Conservation (phyloP, 1,140 invertebrate genomes). For the Catajapyx aquilonaris region DNA sequence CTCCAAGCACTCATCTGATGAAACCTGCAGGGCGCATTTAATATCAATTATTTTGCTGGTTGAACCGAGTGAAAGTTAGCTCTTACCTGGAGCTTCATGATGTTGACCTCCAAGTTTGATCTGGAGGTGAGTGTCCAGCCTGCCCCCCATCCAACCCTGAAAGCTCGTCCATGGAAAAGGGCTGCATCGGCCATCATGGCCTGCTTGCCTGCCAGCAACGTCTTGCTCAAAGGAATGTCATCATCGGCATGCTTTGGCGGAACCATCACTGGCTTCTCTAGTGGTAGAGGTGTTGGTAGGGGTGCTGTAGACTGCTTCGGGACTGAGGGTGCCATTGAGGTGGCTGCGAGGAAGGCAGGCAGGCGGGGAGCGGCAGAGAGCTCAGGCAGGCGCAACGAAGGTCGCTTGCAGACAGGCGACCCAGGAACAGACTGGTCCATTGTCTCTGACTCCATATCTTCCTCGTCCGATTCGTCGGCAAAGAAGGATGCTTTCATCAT, state of each 20-base stretch:
- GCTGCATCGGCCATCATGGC: conserved; percentile 38
- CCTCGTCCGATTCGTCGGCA: conserved; percentile 21
- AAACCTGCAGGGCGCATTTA: too few relatives aligned
- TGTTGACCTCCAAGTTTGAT: conserved; percentile 9
- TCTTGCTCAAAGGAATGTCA: conserved; percentile 22
- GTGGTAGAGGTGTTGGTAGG: conserved; percentile 9
- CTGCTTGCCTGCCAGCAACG: conserved; percentile 24
- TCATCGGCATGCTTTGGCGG: conserved; percentile 22
- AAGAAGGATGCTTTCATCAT: conserved; percentile 72
- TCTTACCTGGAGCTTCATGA: neutral
- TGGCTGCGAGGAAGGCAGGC: too few relatives aligned
- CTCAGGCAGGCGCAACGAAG: too few relatives aligned
- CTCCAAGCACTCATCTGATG: too few relatives aligned
- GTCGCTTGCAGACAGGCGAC: too few relatives aligned
- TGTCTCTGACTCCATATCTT: conserved; percentile 13
- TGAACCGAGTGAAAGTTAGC: too few relatives aligned
- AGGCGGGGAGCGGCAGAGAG: too few relatives aligned
- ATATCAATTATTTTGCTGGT: too few relatives aligned
- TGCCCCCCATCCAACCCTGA: conserved; percentile 51
- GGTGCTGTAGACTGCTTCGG: conserved; percentile 1
- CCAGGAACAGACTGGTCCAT: neutral
- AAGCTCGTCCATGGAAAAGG: conserved; percentile 37
- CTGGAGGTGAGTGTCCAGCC: conserved; percentile 33
- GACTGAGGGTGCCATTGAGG: too few relatives aligned
- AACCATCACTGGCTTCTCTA: conserved; percentile 16